phyloP scores from a whole-genome alignment of 2,888 invertebrate genomes.

The Rotaria macrura region DNA sequence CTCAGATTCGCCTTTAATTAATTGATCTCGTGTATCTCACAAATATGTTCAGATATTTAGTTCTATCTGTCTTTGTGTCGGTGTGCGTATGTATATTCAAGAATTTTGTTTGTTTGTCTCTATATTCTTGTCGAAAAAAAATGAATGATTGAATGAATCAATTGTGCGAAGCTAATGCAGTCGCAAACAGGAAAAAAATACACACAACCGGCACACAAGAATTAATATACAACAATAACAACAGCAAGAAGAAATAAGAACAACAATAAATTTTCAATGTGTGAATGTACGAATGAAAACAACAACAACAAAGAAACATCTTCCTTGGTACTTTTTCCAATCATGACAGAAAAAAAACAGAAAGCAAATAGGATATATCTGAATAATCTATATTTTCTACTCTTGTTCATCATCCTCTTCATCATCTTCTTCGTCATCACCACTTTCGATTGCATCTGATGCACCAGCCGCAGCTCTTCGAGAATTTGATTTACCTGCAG shows the following conservation, averaged over 20 bases:
- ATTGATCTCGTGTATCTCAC: no score
- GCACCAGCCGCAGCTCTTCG: neutral
- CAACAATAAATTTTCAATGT: conserved; percentile 3
- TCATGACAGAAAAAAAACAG: neutral
- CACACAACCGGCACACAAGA: neutral
- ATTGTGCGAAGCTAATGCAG: neutral
- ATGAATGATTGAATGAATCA: neutral
- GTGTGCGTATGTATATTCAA: neutral
- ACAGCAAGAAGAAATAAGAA: neutral
- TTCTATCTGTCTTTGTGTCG: no score
- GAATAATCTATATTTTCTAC: neutral
- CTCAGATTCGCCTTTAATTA: no score
- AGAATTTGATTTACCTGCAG: neutral
- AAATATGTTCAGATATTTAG: neutral
- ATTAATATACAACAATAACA: conserved; percentile 1
- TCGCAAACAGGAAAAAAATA: neutral
- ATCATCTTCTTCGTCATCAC: neutral
- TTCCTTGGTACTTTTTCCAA: neutral
- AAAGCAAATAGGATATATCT: neutral
- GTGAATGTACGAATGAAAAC: conserved; percentile 8
- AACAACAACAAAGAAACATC: neutral
- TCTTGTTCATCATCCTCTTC: neutral
- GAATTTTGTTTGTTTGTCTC: neutral
- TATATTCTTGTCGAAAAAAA: neutral
- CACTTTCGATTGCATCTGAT: neutral